A percentile compares a stretch with the other conserved stretches of the same genome.
Conservation (phyloP, 2,797 vertebrate genomes). For the Sebastes umbrosus region DNA sequence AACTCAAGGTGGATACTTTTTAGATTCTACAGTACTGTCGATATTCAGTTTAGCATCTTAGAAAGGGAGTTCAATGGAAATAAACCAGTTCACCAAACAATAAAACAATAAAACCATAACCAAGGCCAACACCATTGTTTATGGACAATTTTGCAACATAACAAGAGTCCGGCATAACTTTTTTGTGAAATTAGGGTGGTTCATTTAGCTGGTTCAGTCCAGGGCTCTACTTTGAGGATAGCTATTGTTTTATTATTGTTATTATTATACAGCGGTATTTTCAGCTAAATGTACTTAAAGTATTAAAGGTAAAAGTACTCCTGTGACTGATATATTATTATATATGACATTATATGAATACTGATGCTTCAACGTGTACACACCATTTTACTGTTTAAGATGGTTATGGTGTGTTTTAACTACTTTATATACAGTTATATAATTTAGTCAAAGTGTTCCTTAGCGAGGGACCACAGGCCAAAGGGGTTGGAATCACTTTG, state of each 20-base stretch:
- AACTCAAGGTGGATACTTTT: conserved; percentile 14
- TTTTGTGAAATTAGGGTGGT: neutral
- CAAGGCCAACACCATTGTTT: neutral
- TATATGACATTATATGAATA: neutral
- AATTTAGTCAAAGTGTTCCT: neutral
- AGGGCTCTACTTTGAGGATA: neutral
- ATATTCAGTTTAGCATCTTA: neutral
- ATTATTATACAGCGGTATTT: neutral
- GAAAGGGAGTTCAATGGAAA: neutral
- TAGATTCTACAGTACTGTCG: neutral
- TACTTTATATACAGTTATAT: neutral
- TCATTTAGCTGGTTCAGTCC: neutral
- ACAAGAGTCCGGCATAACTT: neutral
- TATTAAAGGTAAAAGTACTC: neutral
- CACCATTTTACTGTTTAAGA: neutral
- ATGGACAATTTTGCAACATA: neutral
- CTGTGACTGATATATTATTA: neutral
- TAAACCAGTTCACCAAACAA: neutral
- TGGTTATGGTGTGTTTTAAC: neutral
- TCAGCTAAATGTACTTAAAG: neutral
- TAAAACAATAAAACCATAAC: neutral
- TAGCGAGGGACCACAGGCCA: neutral
- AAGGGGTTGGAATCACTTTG: neutral
- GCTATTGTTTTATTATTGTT: neutral
- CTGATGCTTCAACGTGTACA: neutral